A percentile compares a stretch with the other conserved stretches of the same genome.
These are phyloP conservation scores for Pogonomyrmex californicus DNA, from an alignment of 1,140 invertebrate genomes.

Conservation along the genomic window DNA sequence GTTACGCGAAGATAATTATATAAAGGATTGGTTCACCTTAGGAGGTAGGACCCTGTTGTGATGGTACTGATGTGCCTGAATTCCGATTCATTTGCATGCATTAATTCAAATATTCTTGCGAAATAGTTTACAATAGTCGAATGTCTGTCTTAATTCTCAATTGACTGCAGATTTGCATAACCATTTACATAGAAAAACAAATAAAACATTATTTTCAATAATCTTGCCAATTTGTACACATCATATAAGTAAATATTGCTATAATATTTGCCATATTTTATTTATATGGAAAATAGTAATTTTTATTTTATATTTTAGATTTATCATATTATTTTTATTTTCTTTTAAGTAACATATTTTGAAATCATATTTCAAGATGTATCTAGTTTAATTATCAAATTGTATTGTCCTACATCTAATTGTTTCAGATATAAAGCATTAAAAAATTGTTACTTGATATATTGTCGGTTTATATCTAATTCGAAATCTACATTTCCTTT, in stretches of 20 bases:
- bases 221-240: neutral
- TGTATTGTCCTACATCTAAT: no score
- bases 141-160: neutral
- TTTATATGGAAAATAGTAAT: neutral
- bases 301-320: neutral
- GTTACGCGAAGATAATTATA: conserved; percentile 48
- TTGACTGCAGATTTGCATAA: neutral
- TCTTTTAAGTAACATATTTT: neutral
- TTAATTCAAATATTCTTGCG: conserved; percentile 65
- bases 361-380: neutral
- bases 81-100: conserved; percentile 61
- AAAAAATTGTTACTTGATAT: no score
- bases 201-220: neutral
- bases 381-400: no score
- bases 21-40: conserved; percentile 63
- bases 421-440: no score
- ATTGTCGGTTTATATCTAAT: no score
- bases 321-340: neutral
- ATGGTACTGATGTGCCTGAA: neutral
- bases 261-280: neutral
- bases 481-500: no score
- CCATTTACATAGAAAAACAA: neutral
- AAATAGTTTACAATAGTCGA: conserved; percentile 1
- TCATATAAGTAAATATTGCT: neutral
- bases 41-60: neutral